phyloP scores from a whole-genome alignment of 2,797 vertebrate genomes.

The Coranthus polyacanthus region DNA sequence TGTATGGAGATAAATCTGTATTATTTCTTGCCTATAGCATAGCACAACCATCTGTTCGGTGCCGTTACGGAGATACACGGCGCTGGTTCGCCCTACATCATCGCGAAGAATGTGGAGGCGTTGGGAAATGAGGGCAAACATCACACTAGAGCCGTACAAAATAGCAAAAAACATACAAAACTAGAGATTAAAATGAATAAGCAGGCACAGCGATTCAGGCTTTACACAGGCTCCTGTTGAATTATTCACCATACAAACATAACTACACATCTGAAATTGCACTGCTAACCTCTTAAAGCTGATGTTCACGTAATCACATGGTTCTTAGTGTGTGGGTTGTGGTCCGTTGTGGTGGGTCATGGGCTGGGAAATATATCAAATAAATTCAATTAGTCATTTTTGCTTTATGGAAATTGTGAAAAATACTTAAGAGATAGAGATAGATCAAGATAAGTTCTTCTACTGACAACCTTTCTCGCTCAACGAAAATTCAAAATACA shows the following conservation, averaged over 20 bases:
- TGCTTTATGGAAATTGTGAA: too few species aligned
- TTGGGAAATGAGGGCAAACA: constrained; percentile 2
- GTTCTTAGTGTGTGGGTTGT: too few species aligned
- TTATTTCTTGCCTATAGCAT: constrained; percentile 6
- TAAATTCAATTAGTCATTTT: too few species aligned
- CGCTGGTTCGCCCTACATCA: not conserved
- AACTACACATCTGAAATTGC: not conserved
- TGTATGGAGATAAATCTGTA: constrained; percentile 20
- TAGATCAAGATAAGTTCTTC: too few species aligned
- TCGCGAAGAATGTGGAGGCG: not conserved
- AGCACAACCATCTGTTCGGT: constrained; percentile 20
- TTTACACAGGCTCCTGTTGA: not conserved
- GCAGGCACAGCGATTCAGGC: not conserved
- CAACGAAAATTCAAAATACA: too few species aligned
- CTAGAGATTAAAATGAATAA: constrained; percentile 21
- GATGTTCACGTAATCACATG: too few species aligned
- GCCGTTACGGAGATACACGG: not conserved
- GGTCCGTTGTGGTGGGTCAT: too few species aligned
- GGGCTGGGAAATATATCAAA: too few species aligned
- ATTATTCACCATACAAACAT: not conserved
- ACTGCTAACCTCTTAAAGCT: too few species aligned
- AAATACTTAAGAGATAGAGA: too few species aligned
- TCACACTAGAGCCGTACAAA: not conserved
- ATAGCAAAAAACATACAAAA: not conserved
- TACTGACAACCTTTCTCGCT: too few species aligned